phyloP scores from a whole-genome alignment of 1,140 invertebrate genomes.

The Sminthurides bifidus region DNA sequence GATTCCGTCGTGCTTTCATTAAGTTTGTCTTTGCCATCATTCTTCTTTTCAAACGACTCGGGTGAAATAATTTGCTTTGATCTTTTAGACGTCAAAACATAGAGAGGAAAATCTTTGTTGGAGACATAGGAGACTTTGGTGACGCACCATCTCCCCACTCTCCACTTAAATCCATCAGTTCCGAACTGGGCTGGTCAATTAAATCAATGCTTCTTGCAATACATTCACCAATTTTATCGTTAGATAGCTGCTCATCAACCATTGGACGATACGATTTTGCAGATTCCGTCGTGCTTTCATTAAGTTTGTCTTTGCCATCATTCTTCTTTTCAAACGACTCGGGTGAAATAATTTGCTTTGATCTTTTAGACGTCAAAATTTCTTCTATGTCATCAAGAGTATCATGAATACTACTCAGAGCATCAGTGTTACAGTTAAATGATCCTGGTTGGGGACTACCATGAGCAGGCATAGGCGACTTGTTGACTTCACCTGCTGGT shows the following conservation, averaged over 20 bases:
- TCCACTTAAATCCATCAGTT: constrained; percentile 27
- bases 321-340: too few relatives aligned
- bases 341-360: constrained; percentile 8
- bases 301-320: too few relatives aligned
- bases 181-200: constrained; percentile 21
- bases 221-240: constrained; percentile 31
- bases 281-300: too few relatives aligned
- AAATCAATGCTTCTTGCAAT: constrained; percentile 30
- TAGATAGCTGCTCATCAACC: too few relatives aligned
- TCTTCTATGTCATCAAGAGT: too few relatives aligned
- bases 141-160: constrained; percentile 20
- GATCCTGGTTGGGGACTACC: too few relatives aligned
- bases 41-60: neutral
- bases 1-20: neutral
- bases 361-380: neutral
- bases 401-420: too few relatives aligned
- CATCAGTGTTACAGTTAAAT: too few relatives aligned
- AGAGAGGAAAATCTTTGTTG: constrained; percentile 29
- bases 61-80: constrained; percentile 5
- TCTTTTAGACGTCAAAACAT: constrained; percentile 20
- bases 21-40: too few relatives aligned
- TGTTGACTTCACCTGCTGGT: too few relatives aligned
- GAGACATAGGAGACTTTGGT: constrained; percentile 29
- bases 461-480: too few relatives aligned
- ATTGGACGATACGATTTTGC: too few relatives aligned